Conservation (phyloP, 1,140 invertebrate species). For the Drosophila jambulina region DNA sequence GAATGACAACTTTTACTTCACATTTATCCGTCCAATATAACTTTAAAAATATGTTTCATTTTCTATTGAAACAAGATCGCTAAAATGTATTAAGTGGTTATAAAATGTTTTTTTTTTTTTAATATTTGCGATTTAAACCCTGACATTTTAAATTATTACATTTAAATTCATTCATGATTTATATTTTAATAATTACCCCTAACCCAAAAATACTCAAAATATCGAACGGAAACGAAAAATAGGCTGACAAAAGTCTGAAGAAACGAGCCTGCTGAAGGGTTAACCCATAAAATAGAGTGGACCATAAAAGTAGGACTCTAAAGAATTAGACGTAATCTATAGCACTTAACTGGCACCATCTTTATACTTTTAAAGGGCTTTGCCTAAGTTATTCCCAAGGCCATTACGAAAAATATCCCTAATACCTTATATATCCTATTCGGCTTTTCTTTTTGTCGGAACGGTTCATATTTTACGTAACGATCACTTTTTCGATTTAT, state of each 20-base stretch:
- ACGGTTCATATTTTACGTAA: not conserved
- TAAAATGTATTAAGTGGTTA: no score
- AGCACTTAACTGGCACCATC: not conserved
- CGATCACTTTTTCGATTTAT: not conserved
- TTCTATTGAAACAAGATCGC: no score
- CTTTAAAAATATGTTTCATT: no score
- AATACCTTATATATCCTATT: not conserved
- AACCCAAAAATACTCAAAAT: not conserved
- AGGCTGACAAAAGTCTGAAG: not conserved
- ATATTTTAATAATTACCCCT: no score
- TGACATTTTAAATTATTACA: no score
- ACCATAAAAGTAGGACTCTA: conserved; percentile 1
- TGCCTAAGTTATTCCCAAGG: not conserved
- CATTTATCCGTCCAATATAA: not conserved
- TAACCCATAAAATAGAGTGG: conserved; percentile 2
- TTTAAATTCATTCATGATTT: no score
- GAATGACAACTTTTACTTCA: not conserved
- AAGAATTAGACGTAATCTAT: not conserved
- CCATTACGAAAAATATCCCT: not conserved
- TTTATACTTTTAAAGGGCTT: not conserved
- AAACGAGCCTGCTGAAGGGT: not conserved
- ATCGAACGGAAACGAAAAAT: not conserved
- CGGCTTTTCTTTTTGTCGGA: not conserved
- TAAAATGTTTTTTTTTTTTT: not conserved
- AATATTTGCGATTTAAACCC: no score